These are phyloP conservation scores for Philereme transversata DNA, from an alignment of 2,888 invertebrate genomes.

Conservation along the genomic window DNA sequence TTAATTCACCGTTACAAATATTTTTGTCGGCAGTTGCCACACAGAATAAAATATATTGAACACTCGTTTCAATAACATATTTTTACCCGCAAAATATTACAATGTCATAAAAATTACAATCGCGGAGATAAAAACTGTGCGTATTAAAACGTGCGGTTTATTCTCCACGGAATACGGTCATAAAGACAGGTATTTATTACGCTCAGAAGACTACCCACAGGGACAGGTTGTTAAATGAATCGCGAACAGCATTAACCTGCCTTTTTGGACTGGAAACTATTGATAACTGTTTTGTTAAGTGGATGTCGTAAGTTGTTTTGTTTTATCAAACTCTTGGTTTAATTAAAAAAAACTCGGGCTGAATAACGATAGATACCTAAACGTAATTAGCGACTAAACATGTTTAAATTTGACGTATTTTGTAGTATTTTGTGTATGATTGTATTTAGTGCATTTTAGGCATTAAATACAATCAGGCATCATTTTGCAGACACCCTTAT, in stretches of 20 bases:
- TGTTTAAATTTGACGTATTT: too few relatives aligned
- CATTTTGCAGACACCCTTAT: too few relatives aligned
- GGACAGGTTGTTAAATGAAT: slow-evolving; percentile 22
- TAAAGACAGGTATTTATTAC: slow-evolving; percentile 59
- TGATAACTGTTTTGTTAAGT: neutral
- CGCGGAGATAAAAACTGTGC: slow-evolving; percentile 45
- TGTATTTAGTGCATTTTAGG: too few relatives aligned
- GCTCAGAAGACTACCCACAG: slow-evolving; percentile 29
- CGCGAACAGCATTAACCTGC: slow-evolving; percentile 7
- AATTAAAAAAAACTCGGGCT: too few relatives aligned
- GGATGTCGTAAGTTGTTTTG: too few relatives aligned
- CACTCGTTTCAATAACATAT: neutral
- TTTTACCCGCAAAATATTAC: slow-evolving; percentile 13
- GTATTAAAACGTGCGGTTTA: slow-evolving; percentile 47
- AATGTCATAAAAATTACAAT: slow-evolving; percentile 41
- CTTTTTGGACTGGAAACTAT: slow-evolving; percentile 6
- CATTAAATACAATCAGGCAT: too few relatives aligned
- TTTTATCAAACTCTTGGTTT: too few relatives aligned
- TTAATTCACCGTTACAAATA: neutral
- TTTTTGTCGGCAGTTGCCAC: neutral
- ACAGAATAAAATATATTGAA: slow-evolving; percentile 2
- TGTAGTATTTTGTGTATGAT: too few relatives aligned
- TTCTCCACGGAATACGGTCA: slow-evolving; percentile 47
- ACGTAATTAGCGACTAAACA: too few relatives aligned
- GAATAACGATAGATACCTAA: too few relatives aligned